phyloP scores from a whole-genome alignment of 2,888 invertebrate species.

The Amphipyra berbera region DNA sequence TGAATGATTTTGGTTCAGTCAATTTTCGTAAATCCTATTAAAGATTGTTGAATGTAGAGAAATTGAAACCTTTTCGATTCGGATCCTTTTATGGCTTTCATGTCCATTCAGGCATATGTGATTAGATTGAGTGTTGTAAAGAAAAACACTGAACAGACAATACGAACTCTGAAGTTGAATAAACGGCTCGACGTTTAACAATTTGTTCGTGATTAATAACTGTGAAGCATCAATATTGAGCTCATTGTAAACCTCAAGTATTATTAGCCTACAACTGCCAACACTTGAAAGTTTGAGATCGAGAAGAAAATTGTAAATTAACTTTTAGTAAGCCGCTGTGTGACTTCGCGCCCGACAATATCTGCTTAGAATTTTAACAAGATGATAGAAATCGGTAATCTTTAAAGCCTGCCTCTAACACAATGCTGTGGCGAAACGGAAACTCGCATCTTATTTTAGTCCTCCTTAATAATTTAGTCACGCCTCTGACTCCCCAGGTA shows the following conservation, averaged over 20 bases:
- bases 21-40: slow-evolving; percentile 37
- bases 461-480: slow-evolving; percentile 86
- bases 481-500: slow-evolving; percentile 83
- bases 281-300: slow-evolving; percentile 68
- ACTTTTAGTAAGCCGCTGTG: slow-evolving; percentile 80
- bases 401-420: slow-evolving; percentile 80
- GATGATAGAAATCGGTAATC: slow-evolving; percentile 85
- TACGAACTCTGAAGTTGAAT: background rate
- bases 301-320: slow-evolving; percentile 81
- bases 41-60: slow-evolving; percentile 31
- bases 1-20: slow-evolving; percentile 20
- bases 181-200: background rate
- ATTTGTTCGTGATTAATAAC: slow-evolving; percentile 4
- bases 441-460: slow-evolving; percentile 85
- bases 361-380: slow-evolving; percentile 86
- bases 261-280: slow-evolving; percentile 27
- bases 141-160: background rate
- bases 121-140: slow-evolving; percentile 16
- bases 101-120: background rate
- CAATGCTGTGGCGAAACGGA: slow-evolving; percentile 82
- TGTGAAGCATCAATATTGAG: slow-evolving; percentile 7
- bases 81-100: slow-evolving; percentile 31
- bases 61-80: slow-evolving; percentile 34
- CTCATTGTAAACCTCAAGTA: slow-evolving; percentile 15
- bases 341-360: slow-evolving; percentile 77